A percentile compares a stretch with the other conserved stretches of the same genome.
Evolutionary conservation across 2,113 vertebrate genomes (phyloP).

Genomic region (Chaetodon trifascialis): DNA sequence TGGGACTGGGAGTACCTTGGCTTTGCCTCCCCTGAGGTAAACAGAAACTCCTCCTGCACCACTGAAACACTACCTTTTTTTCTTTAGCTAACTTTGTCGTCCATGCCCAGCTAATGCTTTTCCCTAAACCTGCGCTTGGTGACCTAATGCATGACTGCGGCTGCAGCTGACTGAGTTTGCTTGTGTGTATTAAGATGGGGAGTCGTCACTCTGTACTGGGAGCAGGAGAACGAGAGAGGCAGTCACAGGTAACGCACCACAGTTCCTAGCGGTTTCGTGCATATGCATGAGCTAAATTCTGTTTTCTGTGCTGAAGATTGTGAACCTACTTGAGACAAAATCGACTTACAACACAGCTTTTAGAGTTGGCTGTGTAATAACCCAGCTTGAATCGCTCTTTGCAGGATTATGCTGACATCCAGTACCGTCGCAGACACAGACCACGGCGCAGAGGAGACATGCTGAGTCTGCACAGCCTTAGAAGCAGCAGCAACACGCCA

Average conservation of each 20-base stretch:
- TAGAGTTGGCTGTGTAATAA: slow-evolving; percentile 11
- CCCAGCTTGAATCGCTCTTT: slow-evolving; percentile 19
- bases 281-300: slow-evolving; percentile 33
- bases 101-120: slow-evolving; percentile 18
- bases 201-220: slow-evolving; percentile 76
- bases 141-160: slow-evolving; percentile 39
- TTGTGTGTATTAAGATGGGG: slow-evolving; percentile 78
- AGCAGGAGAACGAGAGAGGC: slow-evolving; percentile 76
- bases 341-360: background rate
- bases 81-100: slow-evolving; percentile 17
- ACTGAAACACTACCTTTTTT: slow-evolving; percentile 22
- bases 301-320: slow-evolving; percentile 10
- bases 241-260: slow-evolving; percentile 72
- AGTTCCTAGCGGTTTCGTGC: slow-evolving; percentile 10
- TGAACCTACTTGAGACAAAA: background rate
- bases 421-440: slow-evolving; percentile 95
- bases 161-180: slow-evolving; percentile 63
- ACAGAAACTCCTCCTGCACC: background rate
- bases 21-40: slow-evolving; percentile 98
- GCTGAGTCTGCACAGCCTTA: slow-evolving; percentile 93
- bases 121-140: slow-evolving; percentile 31
- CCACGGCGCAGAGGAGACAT: slow-evolving; percentile 92
- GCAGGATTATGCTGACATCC: slow-evolving; percentile 98
- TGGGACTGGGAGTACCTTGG: slow-evolving; percentile 99
- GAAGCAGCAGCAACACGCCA: slow-evolving; percentile 88